Evolutionary conservation across 2,797 vertebrate genomes (phyloP), one percentile per base, ranked within the genome.

Genomic region (Sebastiscus albofasciatus): DNA sequence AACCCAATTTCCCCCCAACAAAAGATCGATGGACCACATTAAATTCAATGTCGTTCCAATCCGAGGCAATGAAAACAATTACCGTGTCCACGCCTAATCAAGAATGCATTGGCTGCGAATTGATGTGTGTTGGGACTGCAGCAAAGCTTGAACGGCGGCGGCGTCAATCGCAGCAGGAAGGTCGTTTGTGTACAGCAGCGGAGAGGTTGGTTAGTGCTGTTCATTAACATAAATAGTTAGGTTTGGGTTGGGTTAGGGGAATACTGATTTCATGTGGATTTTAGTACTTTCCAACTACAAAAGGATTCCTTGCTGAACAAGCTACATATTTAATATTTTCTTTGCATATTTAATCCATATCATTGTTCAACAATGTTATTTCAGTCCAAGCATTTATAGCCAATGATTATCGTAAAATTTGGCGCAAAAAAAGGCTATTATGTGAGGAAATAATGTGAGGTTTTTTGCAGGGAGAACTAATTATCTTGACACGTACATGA

Each of bases 11-110:
- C 86, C 91, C 88, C 71, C 60, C 78, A 89, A 87, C 87, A 87
- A 89, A 88, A 89, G 92, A 93, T 94, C 91, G 80, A 94, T 94
- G 92, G 87, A 85, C 62, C 83, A 82, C 88, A 91, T 93, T 92
- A 87, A 74, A 87, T 83, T 89, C 86, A 84, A 84, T 89, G 91
- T 85, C 79, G 69, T 87, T 88, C 86, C 91, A 89, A 92, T 92
- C 88, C 59, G 24, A 79, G 73, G 82, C 88, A 91, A 93, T 89
- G 90, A 90, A 92, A 94, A 92, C 91, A 93, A 94, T 93, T 94
- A 94, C 91, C 12, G 67, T 73, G 84, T 84, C 89, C 85, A 82
- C 59, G 76, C 83, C 91, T 91, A 88, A 93, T 93, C 85, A 90
- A 83, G 72, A 89, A 93, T 87, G 91, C 86, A 84, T 84, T 81